Evolutionary conservation across 2,113 vertebrate genomes (phyloP).

Genomic region (Solea solea): DNA sequence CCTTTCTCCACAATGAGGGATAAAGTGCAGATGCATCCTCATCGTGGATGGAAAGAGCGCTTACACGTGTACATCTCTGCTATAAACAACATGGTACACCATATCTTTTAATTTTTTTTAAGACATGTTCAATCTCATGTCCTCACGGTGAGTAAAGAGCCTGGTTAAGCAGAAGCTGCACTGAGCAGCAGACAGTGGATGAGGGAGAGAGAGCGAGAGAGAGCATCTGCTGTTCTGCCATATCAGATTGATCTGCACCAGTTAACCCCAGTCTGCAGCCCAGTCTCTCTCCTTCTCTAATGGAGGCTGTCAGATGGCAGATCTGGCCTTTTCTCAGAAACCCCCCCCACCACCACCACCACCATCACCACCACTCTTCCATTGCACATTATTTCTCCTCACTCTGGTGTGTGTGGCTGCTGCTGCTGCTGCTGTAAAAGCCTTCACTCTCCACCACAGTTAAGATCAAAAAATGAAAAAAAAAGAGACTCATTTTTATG

Average conservation of each 20-base stretch:
- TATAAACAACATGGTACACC: too few species aligned
- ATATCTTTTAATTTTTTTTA: background rate
- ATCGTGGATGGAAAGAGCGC: too few species aligned
- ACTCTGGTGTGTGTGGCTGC: background rate
- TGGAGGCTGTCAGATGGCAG: constrained; percentile 54
- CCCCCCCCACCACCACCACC: background rate
- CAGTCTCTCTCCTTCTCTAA: constrained; percentile 19
- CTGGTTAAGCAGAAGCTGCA: background rate
- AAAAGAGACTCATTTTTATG: background rate
- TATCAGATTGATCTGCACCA: constrained; percentile 54
- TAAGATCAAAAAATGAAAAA: background rate
- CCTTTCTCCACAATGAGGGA: too few species aligned
- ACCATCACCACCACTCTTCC: background rate
- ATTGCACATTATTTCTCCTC: constrained; percentile 1
- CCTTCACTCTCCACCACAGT: background rate
- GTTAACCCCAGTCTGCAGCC: constrained; percentile 38
- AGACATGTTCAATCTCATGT: background rate
- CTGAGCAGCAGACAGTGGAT: constrained; percentile 19
- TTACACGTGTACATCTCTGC: too few species aligned
- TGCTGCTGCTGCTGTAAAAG: background rate
- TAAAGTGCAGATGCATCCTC: too few species aligned
- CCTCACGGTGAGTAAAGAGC: background rate
- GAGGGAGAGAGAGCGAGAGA: background rate
- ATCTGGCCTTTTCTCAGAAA: constrained; percentile 16
- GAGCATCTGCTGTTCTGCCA: constrained; percentile 35